A percentile compares a stretch with the other conserved stretches of the same genome.
Conservation (phyloP, 2,888 invertebrate species). For the Xylota sylvarum region DNA sequence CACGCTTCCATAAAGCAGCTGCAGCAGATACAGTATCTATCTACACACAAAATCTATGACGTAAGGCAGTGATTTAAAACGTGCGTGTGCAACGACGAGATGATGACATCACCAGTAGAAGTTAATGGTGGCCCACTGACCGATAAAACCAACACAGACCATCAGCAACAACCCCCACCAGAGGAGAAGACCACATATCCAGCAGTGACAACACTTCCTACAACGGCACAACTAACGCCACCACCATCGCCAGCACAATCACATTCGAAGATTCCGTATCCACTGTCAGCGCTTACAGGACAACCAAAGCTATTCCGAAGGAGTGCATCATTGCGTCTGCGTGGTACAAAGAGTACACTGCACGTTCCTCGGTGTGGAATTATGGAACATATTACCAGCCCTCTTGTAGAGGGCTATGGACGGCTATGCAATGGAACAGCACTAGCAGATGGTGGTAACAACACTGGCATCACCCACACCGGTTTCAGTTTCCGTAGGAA, state of each 20-base stretch:
- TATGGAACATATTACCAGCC: conserved; percentile 79
- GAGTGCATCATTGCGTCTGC: conserved; percentile 89
- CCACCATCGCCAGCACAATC: conserved; percentile 69
- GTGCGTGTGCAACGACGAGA: conserved; percentile 52
- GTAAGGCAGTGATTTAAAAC: conserved; percentile 34
- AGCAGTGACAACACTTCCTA: conserved; percentile 52
- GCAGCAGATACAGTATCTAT: conserved; percentile 38
- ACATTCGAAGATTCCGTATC: conserved; percentile 76
- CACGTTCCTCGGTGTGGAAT: conserved; percentile 77
- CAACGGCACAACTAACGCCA: conserved; percentile 80
- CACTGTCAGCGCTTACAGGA: conserved; percentile 77
- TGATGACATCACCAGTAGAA: conserved; percentile 67
- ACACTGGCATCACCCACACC: conserved; percentile 75
- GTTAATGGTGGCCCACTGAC: conserved; percentile 64
- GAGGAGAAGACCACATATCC: conserved; percentile 43
- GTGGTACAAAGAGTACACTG: conserved; percentile 86
- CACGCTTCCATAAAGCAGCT: conserved; percentile 24
- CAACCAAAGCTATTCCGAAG: conserved; percentile 86
- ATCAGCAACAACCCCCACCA: conserved; percentile 22
- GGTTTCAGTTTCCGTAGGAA: conserved; percentile 75
- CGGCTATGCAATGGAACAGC: conserved; percentile 76
- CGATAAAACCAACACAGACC: conserved; percentile 68
- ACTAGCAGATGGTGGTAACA: conserved; percentile 76
- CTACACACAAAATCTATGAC: conserved; percentile 59
- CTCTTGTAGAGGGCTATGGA: conserved; percentile 66